Percentiles rank a stretch among this genome's conserved stretches.
These are phyloP conservation scores for Heliothis virescens DNA, from an alignment of 1,140 invertebrate species.

Conservation along the genomic window DNA sequence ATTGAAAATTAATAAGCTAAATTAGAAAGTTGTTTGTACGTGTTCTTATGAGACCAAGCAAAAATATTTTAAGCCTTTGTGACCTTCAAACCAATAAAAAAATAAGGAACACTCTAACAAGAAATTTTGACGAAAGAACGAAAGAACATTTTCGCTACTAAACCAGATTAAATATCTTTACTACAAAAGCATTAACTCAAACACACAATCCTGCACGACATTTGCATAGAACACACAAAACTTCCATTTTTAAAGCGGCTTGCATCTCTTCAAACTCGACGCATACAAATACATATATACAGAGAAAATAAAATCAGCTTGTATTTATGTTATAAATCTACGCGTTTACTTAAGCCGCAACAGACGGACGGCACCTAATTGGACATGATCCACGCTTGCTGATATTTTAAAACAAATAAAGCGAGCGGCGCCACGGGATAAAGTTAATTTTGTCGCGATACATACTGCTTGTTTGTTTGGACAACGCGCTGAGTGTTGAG, in stretches of 20 bases:
- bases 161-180: no score
- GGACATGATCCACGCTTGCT: constrained; percentile 41
- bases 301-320: constrained; percentile 24
- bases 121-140: no score
- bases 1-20: no score
- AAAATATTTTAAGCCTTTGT: no score
- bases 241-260: not conserved
- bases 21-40: no score
- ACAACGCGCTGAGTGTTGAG: not conserved
- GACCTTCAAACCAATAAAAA: no score
- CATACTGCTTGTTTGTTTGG: constrained; percentile 21
- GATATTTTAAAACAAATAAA: constrained; percentile 46
- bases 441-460: constrained; percentile 38
- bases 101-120: no score
- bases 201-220: not conserved
- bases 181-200: no score
- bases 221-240: not conserved
- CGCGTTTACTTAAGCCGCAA: constrained; percentile 23
- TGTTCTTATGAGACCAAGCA: no score
- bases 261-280: not conserved
- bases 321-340: constrained; percentile 29
- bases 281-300: not conserved
- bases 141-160: no score
- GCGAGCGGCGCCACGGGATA: constrained; percentile 34
- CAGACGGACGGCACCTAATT: constrained; percentile 27